Percentiles rank a stretch among this genome's conserved stretches.
phyloP scores from a whole-genome alignment of 2,888 invertebrate species.

The Pyrocoelia pectoralis region DNA sequence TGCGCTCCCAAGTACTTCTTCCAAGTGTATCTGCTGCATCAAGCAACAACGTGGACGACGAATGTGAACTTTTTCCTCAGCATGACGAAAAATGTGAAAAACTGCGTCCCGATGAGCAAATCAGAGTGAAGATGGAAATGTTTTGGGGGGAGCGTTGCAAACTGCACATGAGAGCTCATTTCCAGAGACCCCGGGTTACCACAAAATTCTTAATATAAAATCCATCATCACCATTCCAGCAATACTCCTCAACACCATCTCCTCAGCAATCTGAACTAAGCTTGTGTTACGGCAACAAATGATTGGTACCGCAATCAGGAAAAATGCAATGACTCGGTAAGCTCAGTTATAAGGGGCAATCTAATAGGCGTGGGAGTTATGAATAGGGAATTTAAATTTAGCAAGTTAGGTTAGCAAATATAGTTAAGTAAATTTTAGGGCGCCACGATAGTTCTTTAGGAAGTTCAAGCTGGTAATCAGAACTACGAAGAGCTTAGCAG shows the following conservation, averaged over 20 bases:
- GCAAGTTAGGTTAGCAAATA: too few relatives aligned
- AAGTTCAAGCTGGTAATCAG: too few relatives aligned
- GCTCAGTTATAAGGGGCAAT: too few relatives aligned
- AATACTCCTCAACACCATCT: slow-evolving; percentile 3
- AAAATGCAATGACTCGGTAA: too few relatives aligned
- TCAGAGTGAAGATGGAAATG: neutral
- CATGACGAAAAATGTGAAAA: neutral
- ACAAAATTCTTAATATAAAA: too few relatives aligned
- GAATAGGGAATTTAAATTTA: too few relatives aligned
- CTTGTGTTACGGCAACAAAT: too few relatives aligned
- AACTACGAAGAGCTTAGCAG: too few relatives aligned
- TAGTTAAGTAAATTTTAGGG: too few relatives aligned
- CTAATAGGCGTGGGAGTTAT: too few relatives aligned
- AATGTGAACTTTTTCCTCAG: neutral
- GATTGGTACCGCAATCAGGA: too few relatives aligned
- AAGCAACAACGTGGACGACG: slow-evolving; percentile 3
- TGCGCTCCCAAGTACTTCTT: neutral
- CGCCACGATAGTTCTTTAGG: too few relatives aligned
- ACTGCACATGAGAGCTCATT: neutral
- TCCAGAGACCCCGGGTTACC: neutral
- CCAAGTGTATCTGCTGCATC: neutral
- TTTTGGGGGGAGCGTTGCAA: neutral
- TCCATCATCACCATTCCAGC: neutral
- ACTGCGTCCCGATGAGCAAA: neutral
- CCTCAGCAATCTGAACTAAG: neutral